Evolutionary conservation across 2,113 vertebrate genomes (phyloP).

Genomic region (Muntiacus reevesi): DNA sequence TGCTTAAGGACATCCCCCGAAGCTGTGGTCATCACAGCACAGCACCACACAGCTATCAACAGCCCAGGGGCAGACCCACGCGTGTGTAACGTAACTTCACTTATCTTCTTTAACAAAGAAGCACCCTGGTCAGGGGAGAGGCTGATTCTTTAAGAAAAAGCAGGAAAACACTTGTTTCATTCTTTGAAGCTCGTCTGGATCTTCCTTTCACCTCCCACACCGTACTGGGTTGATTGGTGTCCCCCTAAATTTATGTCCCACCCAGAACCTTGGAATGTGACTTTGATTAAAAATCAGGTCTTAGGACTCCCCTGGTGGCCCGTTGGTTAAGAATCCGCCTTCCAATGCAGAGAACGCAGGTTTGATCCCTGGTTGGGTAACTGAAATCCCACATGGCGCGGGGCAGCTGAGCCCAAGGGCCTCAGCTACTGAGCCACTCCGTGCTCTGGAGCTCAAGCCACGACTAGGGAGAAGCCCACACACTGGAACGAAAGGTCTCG

Average conservation of each 20-base stretch:
- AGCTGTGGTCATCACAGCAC: not conserved
- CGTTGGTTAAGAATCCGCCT: not conserved
- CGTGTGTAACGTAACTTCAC: accelerated
- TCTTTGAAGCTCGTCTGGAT: not conserved
- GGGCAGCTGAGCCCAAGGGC: not conserved
- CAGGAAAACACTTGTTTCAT: not conserved
- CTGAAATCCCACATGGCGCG: not conserved
- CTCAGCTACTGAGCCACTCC: not conserved
- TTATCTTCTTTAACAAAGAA: not conserved
- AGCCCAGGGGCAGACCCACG: not conserved
- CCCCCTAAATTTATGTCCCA: not conserved
- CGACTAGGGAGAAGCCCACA: not conserved
- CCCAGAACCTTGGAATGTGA: not conserved
- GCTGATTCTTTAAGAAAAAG: not conserved
- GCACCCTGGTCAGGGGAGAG: not conserved
- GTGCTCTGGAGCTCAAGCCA: not conserved
- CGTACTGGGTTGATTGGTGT: not conserved
- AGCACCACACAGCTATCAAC: not conserved
- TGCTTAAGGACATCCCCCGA: not conserved
- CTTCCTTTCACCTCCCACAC: not conserved
- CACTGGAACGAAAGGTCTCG: not conserved
- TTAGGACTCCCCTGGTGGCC: not conserved
- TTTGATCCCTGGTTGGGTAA: not conserved
- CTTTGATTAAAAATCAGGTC: not conserved
- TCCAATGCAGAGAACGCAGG: not conserved